Evolutionary conservation across 2,113 vertebrate genomes (phyloP).

Genomic region (Anguilla rostrata): DNA sequence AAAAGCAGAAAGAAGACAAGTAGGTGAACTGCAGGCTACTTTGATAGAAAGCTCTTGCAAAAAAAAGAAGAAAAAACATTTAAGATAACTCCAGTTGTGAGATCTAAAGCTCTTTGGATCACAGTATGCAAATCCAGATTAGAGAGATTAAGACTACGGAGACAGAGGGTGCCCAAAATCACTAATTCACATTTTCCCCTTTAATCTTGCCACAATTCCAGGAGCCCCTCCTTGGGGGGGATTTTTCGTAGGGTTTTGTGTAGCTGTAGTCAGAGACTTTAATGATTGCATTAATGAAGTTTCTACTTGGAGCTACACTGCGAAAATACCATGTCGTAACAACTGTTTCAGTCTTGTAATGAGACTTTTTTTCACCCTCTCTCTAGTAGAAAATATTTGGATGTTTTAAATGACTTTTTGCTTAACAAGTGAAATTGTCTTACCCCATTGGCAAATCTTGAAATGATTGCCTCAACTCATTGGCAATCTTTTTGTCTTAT

Average conservation of each 20-base stretch:
- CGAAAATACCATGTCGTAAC: too few species aligned
- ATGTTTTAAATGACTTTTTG: too few species aligned
- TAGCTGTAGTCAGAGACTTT: background rate
- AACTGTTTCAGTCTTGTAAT: too few species aligned
- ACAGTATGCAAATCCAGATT: conserved; percentile 6
- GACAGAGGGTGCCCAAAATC: background rate
- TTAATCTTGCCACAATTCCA: conserved; percentile 5
- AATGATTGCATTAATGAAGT: conserved; percentile 13
- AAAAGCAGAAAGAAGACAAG: background rate
- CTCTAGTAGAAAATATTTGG: too few species aligned
- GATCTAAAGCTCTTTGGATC: conserved; percentile 6
- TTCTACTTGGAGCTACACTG: too few species aligned
- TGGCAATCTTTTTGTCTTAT: too few species aligned
- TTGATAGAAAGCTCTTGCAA: background rate
- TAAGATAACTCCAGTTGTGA: background rate
- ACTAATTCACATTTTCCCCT: background rate
- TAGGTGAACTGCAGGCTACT: background rate
- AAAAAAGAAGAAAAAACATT: background rate
- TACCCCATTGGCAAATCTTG: too few species aligned
- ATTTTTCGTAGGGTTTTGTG: background rate
- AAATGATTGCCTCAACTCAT: too few species aligned
- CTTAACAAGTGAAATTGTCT: too few species aligned
- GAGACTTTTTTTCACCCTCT: too few species aligned
- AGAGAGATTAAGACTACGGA: background rate
- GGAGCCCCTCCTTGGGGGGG: background rate